Base-by-base conservation (phyloP, 1,140 invertebrate genomes). In the Drosophila eugracilis region DNA sequence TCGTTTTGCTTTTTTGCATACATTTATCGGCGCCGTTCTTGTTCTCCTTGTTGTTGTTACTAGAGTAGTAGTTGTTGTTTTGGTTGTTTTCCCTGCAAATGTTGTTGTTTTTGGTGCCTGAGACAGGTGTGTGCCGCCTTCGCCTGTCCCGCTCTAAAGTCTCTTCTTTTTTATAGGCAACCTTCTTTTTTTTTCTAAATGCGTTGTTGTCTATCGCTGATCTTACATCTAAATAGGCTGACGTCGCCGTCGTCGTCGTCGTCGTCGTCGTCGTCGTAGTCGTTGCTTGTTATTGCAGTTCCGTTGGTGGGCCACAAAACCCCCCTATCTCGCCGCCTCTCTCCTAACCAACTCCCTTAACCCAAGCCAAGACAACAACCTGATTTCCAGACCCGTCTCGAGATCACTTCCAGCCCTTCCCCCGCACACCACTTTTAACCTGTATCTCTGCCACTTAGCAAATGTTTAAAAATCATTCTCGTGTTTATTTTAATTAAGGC, bases 401-500 rank as follows among this genome's bases (percentile, higher is more conserved):
- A 45, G 32, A 30, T 34, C 19, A 26, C 30, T 7, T 9, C n/a
- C 36, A 12, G 21, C 14, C 3, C 10, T 6, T 19, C 9, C 14
- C 26, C 24, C 3, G 1, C 14, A 3, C n/a, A 3, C 14, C 22
- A n/a, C 15, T 36, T 45, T 45, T 22, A 10, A n/a, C n/a, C n/a
- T n/a, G 22, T 26, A 26, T 28, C 37, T 44, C 39, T 28, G 4
- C 30, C 45, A 77, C 50, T 85, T 80, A 58, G 57, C 52, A 78
- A 66, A 70, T 77, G 42, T 74, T 85, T 80, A 77, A 71, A 79
- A 78, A 72, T 78, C 74, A 78, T 83, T 88, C 60, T 83, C 78
- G 48, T 83, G 70, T 88, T 88, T 81, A 75, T 78, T 86, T 83
- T 83, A 88, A 86, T 83, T 88, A 86, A 88, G 78, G 39, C 32